Base-by-base conservation (phyloP, 2,113 vertebrate species). In the Sinocyclocheilus grahami region DNA sequence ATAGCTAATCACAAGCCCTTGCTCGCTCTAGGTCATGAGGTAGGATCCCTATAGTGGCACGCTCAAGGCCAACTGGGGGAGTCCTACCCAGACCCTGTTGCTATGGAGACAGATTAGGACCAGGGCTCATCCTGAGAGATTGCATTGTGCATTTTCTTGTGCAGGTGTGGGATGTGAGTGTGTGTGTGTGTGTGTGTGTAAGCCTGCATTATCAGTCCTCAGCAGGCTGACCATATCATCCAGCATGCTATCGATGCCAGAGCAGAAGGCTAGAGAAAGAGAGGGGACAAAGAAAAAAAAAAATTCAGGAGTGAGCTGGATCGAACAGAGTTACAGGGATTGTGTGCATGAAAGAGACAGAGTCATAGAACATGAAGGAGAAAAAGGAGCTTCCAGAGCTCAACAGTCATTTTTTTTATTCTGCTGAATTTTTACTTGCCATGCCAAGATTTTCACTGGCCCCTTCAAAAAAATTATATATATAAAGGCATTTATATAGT, bases 1-100 rank as follows among this genome's bases (percentile, higher is more conserved):
- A 93, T 91, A 92, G 92, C 90, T 90, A 89, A 89, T 88, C 65
- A 84, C 79, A 27, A 48, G 10, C 9, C 79, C 78, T 87, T 81
- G 83, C 60, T 82, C 55, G 74, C n/a, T 82, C 84, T 78, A 37
- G 79, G 67, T 85, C 58, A 75, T 39, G 51, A 53, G n/a, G 33
- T 48, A 51, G 37, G 63, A 63, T 30, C 27, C 51, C 5, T 82
- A 75, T 7, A 51, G 67, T 14, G 14, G 14, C 14, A 22, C 46
- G 18, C 62, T 78, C 80, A 42, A 62, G 84, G 55, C 51, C 76
- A 60, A 33, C 24, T 58, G 69, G 39, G 65, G 27, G 12, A 42
- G 55, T 51, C 79, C 74, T 76, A 76, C 83, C 85, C 1, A 67
- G 83, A 71, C 20, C 62, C n/a, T 8, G 89, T 90, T 88, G 87